These are phyloP conservation scores for Anthoscopus minutus DNA, from an alignment of 2,113 vertebrate genomes.

Conservation along the genomic window DNA sequence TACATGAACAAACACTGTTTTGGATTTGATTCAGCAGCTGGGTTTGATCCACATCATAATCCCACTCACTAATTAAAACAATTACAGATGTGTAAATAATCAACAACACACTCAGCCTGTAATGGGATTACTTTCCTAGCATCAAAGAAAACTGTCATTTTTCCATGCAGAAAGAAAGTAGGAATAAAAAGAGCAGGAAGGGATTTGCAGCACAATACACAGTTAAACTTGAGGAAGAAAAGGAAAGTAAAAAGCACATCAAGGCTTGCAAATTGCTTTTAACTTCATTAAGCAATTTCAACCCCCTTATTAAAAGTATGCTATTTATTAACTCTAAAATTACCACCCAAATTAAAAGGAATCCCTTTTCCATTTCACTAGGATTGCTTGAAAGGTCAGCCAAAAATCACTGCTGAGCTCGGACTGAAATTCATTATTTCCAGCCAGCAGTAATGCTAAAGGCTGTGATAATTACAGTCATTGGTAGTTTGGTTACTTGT, in stretches of 20 bases:
- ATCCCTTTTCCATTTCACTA: not conserved
- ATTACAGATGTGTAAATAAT: not conserved
- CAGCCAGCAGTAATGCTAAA: constrained; percentile 33
- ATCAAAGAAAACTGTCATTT: not conserved
- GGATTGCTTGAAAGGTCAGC: constrained; percentile 32
- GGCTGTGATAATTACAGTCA: constrained; percentile 6
- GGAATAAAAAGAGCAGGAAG: not conserved
- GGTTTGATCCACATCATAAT: not conserved
- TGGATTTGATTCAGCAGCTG: not conserved
- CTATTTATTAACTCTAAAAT: not conserved
- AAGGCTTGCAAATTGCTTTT: not conserved
- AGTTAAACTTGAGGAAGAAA: not conserved
- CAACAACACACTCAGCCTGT: not conserved
- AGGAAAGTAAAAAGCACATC: not conserved
- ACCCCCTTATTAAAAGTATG: not conserved
- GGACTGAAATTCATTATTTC: constrained; percentile 38
- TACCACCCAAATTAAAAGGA: not conserved
- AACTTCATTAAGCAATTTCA: not conserved
- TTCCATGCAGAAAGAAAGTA: not conserved
- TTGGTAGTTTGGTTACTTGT: not conserved
- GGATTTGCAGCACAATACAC: not conserved
- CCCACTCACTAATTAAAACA: not conserved
- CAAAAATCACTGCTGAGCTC: not conserved
- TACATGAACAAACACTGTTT: not conserved
- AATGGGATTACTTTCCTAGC: not conserved